A percentile compares a stretch with the other conserved stretches of the same genome.
Evolutionary conservation across 2,888 invertebrate species (phyloP).

Genomic region (Aethes cnicana): DNA sequence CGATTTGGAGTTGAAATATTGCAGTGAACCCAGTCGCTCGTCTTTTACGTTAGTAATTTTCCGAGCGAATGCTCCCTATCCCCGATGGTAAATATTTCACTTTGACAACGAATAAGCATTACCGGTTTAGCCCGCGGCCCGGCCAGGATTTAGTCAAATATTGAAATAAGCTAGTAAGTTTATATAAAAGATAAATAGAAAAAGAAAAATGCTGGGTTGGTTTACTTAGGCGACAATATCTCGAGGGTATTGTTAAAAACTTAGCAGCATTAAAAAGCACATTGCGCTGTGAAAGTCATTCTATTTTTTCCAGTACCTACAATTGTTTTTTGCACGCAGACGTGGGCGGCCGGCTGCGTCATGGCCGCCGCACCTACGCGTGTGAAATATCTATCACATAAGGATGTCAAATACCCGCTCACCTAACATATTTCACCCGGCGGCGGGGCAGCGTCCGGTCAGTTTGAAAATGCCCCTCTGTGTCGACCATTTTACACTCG

Average conservation of each 20-base stretch:
- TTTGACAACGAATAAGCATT: slow-evolving; percentile 36
- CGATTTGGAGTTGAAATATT: slow-evolving; percentile 16
- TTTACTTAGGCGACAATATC: too few species aligned
- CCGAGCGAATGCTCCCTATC: slow-evolving; percentile 40
- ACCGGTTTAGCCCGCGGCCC: slow-evolving; percentile 19
- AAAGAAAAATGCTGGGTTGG: too few species aligned
- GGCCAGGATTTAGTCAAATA: slow-evolving; percentile 24
- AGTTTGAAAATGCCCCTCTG: slow-evolving; percentile 71
- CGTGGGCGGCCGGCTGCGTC: too few species aligned
- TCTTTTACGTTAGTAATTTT: slow-evolving; percentile 42
- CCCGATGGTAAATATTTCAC: slow-evolving; percentile 39
- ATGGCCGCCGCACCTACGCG: slow-evolving; percentile 14
- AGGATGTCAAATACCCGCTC: slow-evolving; percentile 51
- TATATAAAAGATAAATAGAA: slow-evolving; percentile 23
- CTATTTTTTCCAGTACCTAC: too few species aligned
- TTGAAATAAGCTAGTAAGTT: slow-evolving; percentile 24
- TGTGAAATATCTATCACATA: slow-evolving; percentile 33
- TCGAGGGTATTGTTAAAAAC: too few species aligned
- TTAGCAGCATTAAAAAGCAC: too few species aligned
- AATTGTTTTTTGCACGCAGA: too few species aligned
- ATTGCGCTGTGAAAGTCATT: too few species aligned
- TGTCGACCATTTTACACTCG: slow-evolving; percentile 74
- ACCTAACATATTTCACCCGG: slow-evolving; percentile 61
- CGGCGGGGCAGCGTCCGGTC: slow-evolving; percentile 57
- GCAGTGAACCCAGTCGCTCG: background rate